Conservation (phyloP, 2,888 invertebrate genomes). For the Sesia bembeciformis region DNA sequence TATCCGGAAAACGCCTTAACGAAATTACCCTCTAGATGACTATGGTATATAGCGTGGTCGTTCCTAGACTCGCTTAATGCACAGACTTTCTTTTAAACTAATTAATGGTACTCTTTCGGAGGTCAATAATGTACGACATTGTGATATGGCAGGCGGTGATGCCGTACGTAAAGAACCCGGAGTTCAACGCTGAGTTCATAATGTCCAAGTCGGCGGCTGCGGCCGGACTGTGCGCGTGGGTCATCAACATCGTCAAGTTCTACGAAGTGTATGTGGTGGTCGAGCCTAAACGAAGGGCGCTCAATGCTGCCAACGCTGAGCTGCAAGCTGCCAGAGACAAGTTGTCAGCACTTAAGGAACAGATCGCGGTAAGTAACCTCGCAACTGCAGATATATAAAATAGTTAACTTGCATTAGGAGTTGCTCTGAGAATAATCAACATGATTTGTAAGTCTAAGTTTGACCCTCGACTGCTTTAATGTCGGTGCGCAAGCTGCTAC, state of each 20-base stretch:
- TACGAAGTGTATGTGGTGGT: conserved; percentile 93
- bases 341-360: conserved; percentile 74
- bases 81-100: not conserved
- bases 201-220: conserved; percentile 91
- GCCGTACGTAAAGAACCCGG: conserved; percentile 79
- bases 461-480: too few species aligned
- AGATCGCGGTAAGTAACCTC: not conserved
- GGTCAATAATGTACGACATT: not conserved
- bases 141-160: conserved; percentile 47
- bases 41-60: not conserved
- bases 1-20: too few species aligned
- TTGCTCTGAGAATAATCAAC: too few species aligned
- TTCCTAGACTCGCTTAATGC: not conserved
- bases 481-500: too few species aligned
- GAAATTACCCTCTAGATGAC: too few species aligned
- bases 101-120: not conserved
- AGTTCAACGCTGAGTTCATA: conserved; percentile 90
- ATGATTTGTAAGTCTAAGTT: too few species aligned
- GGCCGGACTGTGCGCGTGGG: conserved; percentile 95
- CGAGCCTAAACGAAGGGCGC: conserved; percentile 91
- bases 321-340: conserved; percentile 87
- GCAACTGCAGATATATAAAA: not conserved
- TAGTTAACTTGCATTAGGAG: not conserved
- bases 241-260: conserved; percentile 91
- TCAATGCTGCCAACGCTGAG: conserved; percentile 89